A percentile compares a stretch with the other conserved stretches of the same genome.
These are phyloP conservation scores for Plebejus anna DNA, from an alignment of 2,888 invertebrate genomes.

Conservation along the genomic window DNA sequence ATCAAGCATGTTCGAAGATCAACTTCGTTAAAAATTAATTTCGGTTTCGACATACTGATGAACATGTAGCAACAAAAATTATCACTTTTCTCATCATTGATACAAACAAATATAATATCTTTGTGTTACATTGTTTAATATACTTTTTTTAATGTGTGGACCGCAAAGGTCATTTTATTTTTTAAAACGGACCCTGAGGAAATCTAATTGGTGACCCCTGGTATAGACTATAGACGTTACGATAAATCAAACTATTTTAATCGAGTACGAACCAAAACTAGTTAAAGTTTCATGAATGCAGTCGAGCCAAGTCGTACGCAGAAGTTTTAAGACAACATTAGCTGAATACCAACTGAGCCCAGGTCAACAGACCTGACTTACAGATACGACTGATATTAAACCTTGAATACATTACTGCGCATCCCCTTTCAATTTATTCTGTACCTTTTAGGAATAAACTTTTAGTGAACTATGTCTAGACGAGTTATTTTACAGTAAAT, in stretches of 20 bases:
- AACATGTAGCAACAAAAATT: no score
- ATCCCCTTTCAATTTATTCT: background rate
- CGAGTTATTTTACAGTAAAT: background rate
- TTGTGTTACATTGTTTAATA: no score
- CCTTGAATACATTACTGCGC: conserved; percentile 48
- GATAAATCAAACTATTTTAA: conserved; percentile 25
- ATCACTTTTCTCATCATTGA: no score
- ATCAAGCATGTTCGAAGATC: no score
- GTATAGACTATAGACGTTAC: background rate
- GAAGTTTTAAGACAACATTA: conserved; percentile 32
- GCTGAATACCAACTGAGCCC: conserved; percentile 30
- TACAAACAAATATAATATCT: no score
- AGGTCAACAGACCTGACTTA: conserved; percentile 39
- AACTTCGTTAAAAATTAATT: no score
- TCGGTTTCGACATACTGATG: no score
- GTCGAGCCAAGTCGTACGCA: conserved; percentile 23
- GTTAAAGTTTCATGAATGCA: conserved; percentile 29
- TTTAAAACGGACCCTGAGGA: no score
- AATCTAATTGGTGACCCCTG: no score
- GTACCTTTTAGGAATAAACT: conserved; percentile 20
- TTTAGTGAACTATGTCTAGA: background rate
- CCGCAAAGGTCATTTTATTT: no score
- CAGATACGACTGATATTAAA: conserved; percentile 45
- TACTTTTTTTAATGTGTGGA: no score
- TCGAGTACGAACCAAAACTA: conserved; percentile 27